Base-by-base conservation (phyloP, 2,797 vertebrate genomes). In the Enteromius paludinosus region DNA sequence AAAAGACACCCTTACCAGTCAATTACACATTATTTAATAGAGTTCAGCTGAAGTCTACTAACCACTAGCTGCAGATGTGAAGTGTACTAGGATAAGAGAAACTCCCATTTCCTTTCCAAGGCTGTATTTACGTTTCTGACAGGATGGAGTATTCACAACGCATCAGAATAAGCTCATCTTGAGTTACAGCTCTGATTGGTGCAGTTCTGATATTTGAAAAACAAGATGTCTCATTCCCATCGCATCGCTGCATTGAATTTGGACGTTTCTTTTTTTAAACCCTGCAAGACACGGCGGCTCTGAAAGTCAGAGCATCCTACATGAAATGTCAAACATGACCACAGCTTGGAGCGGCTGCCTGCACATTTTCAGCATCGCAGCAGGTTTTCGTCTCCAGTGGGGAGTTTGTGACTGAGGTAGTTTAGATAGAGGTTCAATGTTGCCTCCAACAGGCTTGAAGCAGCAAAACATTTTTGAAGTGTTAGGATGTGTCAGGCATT, bases 11-110 rank as follows among this genome's bases (percentile, higher is more conserved):
- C 33, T 70, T 52, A 62, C 69, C 68, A 81, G 62, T 59, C 65
- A 85, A 87, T 85, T 89, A 82, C 64, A 54, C 81, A 65, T 79
- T 81, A 72, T 86, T 83, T 86, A 87, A 86, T 84, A 75, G 81
- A 87, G 78, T 84, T 86, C 79, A 85, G 41, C 45, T 18, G 20
- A 83, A 71, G 82, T 85, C 86, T 65, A n/a, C 52, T 76, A 85
- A 85, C 82, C 85, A 81, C 41, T 56, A 47, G n/a, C 69, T 83
- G 59, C 25, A 77, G 33, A 65, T 33, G 20, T 28, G n/a, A 69
- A 69, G 64, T 72, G 14, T 62, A n/a, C 25, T 65, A 6, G 30
- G 30, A 76, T 52, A 73, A 59, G n/a, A 82, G 43, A 65, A 52
- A 59, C 7, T 38, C 12, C 28, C 18, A 25, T 62, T 79, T 28